Evolutionary conservation across 2,888 invertebrate genomes (phyloP), one percentile per base, ranked within the genome.

Genomic region (Listrodromus nycthemerus): DNA sequence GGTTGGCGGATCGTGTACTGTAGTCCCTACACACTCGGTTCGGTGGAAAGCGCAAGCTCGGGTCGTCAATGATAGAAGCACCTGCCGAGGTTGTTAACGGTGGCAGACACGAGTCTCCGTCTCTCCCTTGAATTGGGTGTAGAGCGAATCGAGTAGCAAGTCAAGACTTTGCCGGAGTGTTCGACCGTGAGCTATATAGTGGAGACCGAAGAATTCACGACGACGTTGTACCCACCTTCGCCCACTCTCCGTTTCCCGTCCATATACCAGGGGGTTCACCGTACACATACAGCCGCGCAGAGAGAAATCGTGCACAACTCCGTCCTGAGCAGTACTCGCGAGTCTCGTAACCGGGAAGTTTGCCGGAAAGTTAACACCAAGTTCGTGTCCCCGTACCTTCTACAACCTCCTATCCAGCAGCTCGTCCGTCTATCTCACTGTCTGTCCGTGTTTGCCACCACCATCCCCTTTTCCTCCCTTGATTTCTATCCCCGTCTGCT

Each of bases 331-430:
- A 24, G 80, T 80, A 84, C 84, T 80, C 80, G 84, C 61, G 83
- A 84, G 84, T 83, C 83, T 84, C 80, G 83, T 83, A 86, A 82
- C 83, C 73, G 77, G 82, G 58, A 86, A 86, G 84, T 86, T 86
- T 77, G 84, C 84, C 71, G 80, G 75, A 82, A 85, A 87, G 84
- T 87, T 87, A 82, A 84, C 82, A 83, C 80, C 80, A 83, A 86
- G 80, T 86, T 86, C 70, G 77, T 77, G 67, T 81, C 70, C 82
- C 75, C 74, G 37, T 80, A 52, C 63, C 67, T 55, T 30, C 27
- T 61, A 61, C 61, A 27, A 30, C 61, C 27, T 30, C 30, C 61
- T n/a, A 30, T 61, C 27, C 27, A 61, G 27, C 61, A 61, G 61
- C 61, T 61, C 30, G 27, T 30, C 6, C 61, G 76, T 81, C 75